Evolutionary conservation across 2,797 vertebrate species (phyloP).

Genomic region (Xyrichtys novacula): DNA sequence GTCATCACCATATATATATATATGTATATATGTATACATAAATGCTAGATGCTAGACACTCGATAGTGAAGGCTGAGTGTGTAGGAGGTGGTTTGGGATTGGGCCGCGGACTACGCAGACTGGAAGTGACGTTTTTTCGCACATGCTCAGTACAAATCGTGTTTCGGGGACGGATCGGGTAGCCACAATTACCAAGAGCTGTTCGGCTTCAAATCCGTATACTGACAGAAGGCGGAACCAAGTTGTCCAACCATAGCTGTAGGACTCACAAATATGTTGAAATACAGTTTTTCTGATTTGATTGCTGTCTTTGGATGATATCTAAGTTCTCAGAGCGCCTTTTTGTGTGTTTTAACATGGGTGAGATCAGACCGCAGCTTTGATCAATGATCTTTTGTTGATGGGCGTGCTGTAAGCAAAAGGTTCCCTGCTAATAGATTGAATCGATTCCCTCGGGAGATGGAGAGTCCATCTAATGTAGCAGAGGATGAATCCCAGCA

Average conservation of each 20-base stretch:
- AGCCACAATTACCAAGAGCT: no score
- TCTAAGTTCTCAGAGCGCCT: neutral
- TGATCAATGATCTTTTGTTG: slow-evolving; percentile 29
- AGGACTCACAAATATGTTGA: neutral
- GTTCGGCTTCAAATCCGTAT: no score
- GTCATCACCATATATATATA: no score
- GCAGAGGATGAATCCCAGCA: slow-evolving; percentile 17
- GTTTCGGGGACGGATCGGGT: no score
- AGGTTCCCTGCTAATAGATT: slow-evolving; percentile 40
- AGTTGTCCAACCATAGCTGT: neutral
- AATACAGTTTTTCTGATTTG: neutral
- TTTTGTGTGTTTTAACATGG: neutral
- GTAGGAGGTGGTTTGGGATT: no score
- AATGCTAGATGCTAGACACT: no score
- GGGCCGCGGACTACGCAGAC: no score
- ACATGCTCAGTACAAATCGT: no score
- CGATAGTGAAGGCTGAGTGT: no score
- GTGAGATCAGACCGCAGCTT: slow-evolving; percentile 10
- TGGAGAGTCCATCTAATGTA: neutral
- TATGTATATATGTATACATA: no score
- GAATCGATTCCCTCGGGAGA: slow-evolving; percentile 25
- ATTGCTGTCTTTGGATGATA: neutral
- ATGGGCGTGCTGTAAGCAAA: slow-evolving; percentile 20
- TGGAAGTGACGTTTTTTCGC: no score
- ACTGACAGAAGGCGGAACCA: no score